These are phyloP conservation scores for Agrypnia vestita DNA, from an alignment of 1,140 invertebrate species.

Conservation along the genomic window DNA sequence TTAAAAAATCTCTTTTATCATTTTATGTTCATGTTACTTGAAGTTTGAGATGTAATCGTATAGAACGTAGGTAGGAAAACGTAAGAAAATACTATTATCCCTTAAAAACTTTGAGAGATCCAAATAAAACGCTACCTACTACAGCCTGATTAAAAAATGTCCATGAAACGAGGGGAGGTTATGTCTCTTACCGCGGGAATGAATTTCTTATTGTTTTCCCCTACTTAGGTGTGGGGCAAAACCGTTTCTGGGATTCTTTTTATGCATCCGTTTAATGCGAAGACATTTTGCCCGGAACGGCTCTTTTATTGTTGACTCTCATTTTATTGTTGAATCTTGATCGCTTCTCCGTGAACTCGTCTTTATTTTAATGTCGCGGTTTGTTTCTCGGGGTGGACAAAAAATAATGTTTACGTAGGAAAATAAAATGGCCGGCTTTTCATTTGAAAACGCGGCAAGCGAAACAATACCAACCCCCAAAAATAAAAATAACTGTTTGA, in stretches of 20 bases:
- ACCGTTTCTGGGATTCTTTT: constrained; percentile 41
- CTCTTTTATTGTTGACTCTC: constrained; percentile 51
- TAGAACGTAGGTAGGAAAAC: too few relatives aligned
- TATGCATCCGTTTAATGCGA: constrained; percentile 53
- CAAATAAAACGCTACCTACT: background rate
- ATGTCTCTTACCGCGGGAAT: constrained; percentile 13
- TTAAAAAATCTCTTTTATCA: too few relatives aligned
- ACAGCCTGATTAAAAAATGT: constrained; percentile 13
- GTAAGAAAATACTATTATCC: too few relatives aligned
- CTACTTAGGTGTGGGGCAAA: constrained; percentile 40
- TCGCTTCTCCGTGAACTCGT: constrained; percentile 44
- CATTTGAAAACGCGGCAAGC: constrained; percentile 6
- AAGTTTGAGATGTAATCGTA: too few relatives aligned
- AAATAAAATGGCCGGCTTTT: constrained; percentile 26
- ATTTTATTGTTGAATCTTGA: constrained; percentile 52
- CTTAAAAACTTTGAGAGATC: too few relatives aligned
- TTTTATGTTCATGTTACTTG: too few relatives aligned
- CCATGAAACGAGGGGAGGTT: background rate
- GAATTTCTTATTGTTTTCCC: constrained; percentile 47
- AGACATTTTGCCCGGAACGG: constrained; percentile 52
- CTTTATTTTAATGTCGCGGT: constrained; percentile 47
- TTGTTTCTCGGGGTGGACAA: constrained; percentile 40
- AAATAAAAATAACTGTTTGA: background rate
- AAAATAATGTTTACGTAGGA: constrained; percentile 43
- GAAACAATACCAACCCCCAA: constrained; percentile 11